Percentiles rank a stretch among this genome's conserved stretches.
phyloP scores from a whole-genome alignment of 2,113 vertebrate genomes.

The Cariama cristata region DNA sequence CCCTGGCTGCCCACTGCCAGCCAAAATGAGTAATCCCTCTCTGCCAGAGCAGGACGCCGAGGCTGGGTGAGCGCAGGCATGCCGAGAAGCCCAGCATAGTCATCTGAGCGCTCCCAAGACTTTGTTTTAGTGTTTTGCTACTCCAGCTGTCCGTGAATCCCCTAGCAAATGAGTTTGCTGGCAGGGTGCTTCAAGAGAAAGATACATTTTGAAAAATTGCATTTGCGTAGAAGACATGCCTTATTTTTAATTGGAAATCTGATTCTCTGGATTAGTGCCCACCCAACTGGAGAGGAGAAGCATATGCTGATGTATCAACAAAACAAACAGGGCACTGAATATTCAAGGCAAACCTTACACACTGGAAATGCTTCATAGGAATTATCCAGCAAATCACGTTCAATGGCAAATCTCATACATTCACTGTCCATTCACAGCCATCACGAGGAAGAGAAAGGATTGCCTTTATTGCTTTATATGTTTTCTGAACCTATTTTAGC shows the following conservation, averaged over 20 bases:
- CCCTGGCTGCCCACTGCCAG: not conserved
- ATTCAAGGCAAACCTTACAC: slow-evolving; percentile 28
- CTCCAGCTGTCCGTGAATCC: not conserved
- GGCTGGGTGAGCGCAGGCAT: not conserved
- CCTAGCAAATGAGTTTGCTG: slow-evolving; percentile 37
- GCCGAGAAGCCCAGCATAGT: not conserved
- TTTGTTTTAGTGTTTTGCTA: slow-evolving; percentile 43
- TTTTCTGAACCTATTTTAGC: not conserved
- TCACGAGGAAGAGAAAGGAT: not conserved
- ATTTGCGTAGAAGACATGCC: not conserved
- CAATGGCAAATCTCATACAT: not conserved
- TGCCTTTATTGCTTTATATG: not conserved
- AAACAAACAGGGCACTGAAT: slow-evolving; percentile 49
- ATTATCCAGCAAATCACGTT: not conserved
- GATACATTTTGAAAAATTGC: slow-evolving; percentile 10
- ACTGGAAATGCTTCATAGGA: not conserved
- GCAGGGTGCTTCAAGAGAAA: slow-evolving; percentile 18
- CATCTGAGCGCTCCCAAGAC: not conserved
- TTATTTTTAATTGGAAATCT: slow-evolving; percentile 47
- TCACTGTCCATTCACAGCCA: not conserved
- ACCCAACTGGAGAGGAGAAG: slow-evolving; percentile 35
- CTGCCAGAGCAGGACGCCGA: not conserved
- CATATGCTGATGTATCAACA: slow-evolving; percentile 50
- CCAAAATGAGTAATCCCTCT: not conserved
- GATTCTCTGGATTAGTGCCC: slow-evolving; percentile 47